Evolutionary conservation across 2,797 vertebrate species (phyloP), one percentile per base, ranked within the genome.

Genomic region (Epinephelus coioides): DNA sequence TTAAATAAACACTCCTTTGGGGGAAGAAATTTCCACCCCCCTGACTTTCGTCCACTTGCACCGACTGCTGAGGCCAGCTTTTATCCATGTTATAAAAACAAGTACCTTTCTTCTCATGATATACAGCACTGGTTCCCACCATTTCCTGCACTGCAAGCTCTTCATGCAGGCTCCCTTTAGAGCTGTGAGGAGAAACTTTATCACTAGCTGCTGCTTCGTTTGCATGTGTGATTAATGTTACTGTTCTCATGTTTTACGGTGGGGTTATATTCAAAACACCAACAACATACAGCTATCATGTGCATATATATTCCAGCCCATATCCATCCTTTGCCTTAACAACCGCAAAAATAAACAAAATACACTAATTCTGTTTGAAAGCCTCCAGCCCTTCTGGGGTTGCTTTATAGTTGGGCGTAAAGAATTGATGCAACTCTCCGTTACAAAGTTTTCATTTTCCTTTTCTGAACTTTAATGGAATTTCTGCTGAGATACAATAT

Each of bases 1-100:
- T 95, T 96, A 96, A 96, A 97, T 95, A 97, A 97, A 97, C 94
- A 95, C 94, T 88, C 95, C 94, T 95, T 49, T 43, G 78, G 80
- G 87, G 74, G 80, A 59, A 87, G 56, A 95, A 96, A 96, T 96
- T 93, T 96, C 90, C 85, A 49, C 56, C 70, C 70, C 87, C 80
- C 83, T 82, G 95, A 93, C 79, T 90, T 79, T 84, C 13, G 53
- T 82, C 86, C 83, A 90, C 85, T 89, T 65, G 76, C 74, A 64
- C 54, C 4, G 63, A 70, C 72, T 94, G 95, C 92, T 86, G 82
- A 89, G 86, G 63, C 79, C 60, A 84, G 87, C 79, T 88, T 91
- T 96, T 94, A 95, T 95, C 38, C 21, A 82, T 91, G 94, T 94
- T 88, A 89, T 89, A 91, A 92, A 96, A 96, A 95, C 59, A 75